Evolutionary conservation across 2,888 invertebrate genomes (phyloP).

Genomic region (Hemistola chrysoprasaria): DNA sequence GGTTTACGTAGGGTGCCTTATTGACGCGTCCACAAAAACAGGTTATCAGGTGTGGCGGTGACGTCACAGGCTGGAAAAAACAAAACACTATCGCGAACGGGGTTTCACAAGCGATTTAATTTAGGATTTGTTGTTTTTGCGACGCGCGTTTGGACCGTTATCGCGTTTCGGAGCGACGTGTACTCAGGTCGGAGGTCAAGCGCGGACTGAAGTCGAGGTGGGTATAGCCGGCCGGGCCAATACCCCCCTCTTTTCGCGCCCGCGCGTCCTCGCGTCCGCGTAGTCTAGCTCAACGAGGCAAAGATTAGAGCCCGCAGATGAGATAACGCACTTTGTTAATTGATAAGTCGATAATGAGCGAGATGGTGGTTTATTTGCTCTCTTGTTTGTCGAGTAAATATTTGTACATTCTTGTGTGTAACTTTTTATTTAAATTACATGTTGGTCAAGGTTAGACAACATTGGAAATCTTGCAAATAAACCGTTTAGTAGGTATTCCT

Average conservation of each 20-base stretch:
- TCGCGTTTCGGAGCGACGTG: slow-evolving; percentile 34
- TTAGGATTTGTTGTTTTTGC: slow-evolving; percentile 60
- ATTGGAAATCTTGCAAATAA: too few relatives aligned
- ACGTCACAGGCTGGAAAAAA: slow-evolving; percentile 43
- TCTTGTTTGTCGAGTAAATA: slow-evolving; percentile 8
- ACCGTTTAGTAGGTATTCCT: too few relatives aligned
- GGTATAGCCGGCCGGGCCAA: slow-evolving; percentile 58
- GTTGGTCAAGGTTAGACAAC: slow-evolving; percentile 6
- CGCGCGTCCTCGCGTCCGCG: slow-evolving; percentile 57
- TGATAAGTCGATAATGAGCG: slow-evolving; percentile 25
- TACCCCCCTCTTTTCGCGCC: slow-evolving; percentile 41
- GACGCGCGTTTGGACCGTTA: slow-evolving; percentile 49
- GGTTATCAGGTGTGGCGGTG: slow-evolving; percentile 28
- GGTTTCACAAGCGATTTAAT: slow-evolving; percentile 51
- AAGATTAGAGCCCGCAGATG: slow-evolving; percentile 48
- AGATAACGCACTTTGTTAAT: slow-evolving; percentile 35
- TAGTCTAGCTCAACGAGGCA: slow-evolving; percentile 46
- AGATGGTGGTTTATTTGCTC: slow-evolving; percentile 13
- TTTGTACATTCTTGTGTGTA: too few relatives aligned
- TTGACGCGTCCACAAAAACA: slow-evolving; percentile 37
- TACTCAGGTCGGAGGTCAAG: slow-evolving; percentile 41
- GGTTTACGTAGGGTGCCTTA: slow-evolving; percentile 40
- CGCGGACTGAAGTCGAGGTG: slow-evolving; percentile 62
- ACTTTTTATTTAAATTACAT: slow-evolving; percentile 15
- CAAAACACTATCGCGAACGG: slow-evolving; percentile 31